A percentile compares a stretch with the other conserved stretches of the same genome.
Conservation (phyloP, 2,797 vertebrate genomes). For the Anolis apletophallus region DNA sequence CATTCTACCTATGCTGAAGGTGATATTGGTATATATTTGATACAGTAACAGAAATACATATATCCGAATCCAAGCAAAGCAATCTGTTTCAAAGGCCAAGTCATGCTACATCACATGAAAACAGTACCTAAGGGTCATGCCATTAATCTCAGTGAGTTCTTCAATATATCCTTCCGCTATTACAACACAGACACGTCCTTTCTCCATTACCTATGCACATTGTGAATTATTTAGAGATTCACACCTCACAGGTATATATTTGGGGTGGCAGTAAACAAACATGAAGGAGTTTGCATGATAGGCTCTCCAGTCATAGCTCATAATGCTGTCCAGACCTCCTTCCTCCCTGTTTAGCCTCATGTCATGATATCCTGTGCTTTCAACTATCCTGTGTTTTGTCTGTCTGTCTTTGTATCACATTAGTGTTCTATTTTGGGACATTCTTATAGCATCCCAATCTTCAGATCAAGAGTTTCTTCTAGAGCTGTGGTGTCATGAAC, state of each 20-base stretch:
- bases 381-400: constrained; percentile 75
- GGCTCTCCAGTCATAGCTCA: constrained; percentile 28
- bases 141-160: constrained; percentile 8
- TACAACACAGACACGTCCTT: not conserved
- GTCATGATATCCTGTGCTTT: constrained; percentile 73
- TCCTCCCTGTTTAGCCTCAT: constrained; percentile 72
- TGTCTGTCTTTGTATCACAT: constrained; percentile 69
- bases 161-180: constrained; percentile 11
- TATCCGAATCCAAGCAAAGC: not conserved
- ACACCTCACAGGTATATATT: constrained; percentile 23
- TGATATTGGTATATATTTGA: not conserved
- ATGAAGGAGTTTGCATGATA: not conserved
- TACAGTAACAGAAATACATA: not conserved
- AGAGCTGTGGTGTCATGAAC: constrained; percentile 46
- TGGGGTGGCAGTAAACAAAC: constrained; percentile 44
- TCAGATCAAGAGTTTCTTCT: constrained; percentile 66
- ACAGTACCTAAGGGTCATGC: not conserved
- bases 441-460: constrained; percentile 71
- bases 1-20: not conserved
- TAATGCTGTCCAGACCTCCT: constrained; percentile 72
- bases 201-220: not conserved
- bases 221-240: constrained; percentile 26
- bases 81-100: not conserved
- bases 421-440: constrained; percentile 75
- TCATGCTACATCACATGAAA: not conserved